These are phyloP conservation scores for Clepsis dumicolana DNA, from an alignment of 2,888 invertebrate species.

Conservation along the genomic window DNA sequence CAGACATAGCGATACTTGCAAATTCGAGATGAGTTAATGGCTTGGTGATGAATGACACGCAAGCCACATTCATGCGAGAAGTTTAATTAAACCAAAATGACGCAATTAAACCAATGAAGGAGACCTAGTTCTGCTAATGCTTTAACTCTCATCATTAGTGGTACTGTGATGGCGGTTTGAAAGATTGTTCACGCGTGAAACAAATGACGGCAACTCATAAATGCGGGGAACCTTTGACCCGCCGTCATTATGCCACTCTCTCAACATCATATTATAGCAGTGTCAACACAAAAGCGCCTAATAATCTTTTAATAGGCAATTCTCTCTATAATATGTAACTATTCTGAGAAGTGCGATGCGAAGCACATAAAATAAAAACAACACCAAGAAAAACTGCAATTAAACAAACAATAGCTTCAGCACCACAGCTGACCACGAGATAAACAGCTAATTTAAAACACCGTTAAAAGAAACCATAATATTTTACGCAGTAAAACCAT, in stretches of 20 bases:
- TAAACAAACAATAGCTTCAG: not conserved
- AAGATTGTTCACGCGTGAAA: not conserved
- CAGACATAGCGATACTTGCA: not conserved
- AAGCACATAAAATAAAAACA: not conserved
- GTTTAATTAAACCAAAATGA: constrained; percentile 34
- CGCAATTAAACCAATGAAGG: constrained; percentile 34
- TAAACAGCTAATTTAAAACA: constrained; percentile 22
- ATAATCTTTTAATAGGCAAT: not conserved
- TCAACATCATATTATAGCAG: not conserved
- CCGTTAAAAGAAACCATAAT: constrained; percentile 50
- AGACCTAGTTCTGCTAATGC: constrained; percentile 20
- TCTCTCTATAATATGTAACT: not conserved
- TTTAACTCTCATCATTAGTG: not conserved
- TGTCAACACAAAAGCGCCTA: not conserved
- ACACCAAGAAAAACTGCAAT: constrained; percentile 9
- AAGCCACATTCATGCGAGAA: constrained; percentile 28
- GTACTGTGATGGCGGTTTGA: not conserved
- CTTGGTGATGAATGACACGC: constrained; percentile 7
- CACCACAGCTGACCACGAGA: constrained; percentile 12
- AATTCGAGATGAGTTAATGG: constrained; percentile 13
- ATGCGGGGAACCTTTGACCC: constrained; percentile 9
- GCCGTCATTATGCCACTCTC: constrained; percentile 5
- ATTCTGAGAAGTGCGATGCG: not conserved
- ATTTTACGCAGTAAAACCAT: constrained; percentile 58
- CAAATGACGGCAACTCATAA: not conserved